Conservation (phyloP, 2,888 invertebrate species). For the Piscicola geometra region DNA sequence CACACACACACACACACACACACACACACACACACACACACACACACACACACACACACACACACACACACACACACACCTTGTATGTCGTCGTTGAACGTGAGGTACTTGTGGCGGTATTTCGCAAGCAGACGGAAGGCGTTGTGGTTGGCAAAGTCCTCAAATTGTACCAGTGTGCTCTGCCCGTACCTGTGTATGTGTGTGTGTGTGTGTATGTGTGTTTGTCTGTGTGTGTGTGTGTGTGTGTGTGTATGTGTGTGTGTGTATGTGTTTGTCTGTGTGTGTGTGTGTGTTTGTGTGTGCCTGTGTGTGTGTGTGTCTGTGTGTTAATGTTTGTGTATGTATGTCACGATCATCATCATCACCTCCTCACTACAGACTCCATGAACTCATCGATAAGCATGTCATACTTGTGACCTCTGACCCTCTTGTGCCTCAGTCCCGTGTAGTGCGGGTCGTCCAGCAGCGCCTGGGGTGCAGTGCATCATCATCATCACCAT, state of each 20-base stretch:
- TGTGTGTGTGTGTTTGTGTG: too few species aligned
- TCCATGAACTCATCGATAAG: slow-evolving; percentile 93
- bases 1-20: slow-evolving; percentile 11
- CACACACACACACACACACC: too few species aligned
- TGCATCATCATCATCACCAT: too few species aligned
- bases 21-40: slow-evolving; percentile 3
- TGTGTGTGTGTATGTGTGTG: too few species aligned
- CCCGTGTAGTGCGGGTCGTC: slow-evolving; percentile 92
- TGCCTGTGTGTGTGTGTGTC: too few species aligned
- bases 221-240: too few species aligned
- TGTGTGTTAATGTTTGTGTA: too few species aligned
- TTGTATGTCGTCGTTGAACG: slow-evolving; percentile 97
- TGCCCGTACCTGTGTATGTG: too few species aligned
- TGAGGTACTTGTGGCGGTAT: slow-evolving; percentile 80
- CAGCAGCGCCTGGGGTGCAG: slow-evolving; percentile 65
- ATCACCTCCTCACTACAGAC: slow-evolving; percentile 65
- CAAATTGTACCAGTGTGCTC: slow-evolving; percentile 69
- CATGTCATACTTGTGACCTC: slow-evolving; percentile 80
- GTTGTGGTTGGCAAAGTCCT: slow-evolving; percentile 93
- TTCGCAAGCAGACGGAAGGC: slow-evolving; percentile 85
- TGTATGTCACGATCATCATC: too few species aligned
- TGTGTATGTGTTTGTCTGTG: too few species aligned
- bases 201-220: too few species aligned
- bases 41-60: not conserved
- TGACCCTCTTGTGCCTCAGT: slow-evolving; percentile 73